Percentiles rank a stretch among this genome's conserved stretches.
Evolutionary conservation across 2,113 vertebrate genomes (phyloP).

Genomic region (Oreotrochilus melanogaster): DNA sequence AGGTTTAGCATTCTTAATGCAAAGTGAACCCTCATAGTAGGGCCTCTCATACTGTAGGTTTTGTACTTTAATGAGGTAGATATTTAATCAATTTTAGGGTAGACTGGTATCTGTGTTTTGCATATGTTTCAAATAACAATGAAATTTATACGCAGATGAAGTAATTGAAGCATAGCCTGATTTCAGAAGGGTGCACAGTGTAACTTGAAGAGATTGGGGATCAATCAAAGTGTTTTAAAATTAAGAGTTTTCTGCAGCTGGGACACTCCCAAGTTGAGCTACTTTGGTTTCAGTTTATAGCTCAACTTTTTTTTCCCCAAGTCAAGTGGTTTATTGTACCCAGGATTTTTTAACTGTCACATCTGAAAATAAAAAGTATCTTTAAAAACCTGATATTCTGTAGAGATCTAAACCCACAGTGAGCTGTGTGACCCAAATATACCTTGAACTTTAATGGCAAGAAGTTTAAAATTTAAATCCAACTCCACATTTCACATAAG

Average conservation of each 20-base stretch:
- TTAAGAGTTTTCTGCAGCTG: conserved; percentile 76
- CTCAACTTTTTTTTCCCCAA: conserved; percentile 12
- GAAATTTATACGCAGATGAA: conserved; percentile 79
- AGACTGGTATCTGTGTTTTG: conserved; percentile 71
- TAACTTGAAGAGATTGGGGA: conserved; percentile 76
- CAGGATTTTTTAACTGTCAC: conserved; percentile 60
- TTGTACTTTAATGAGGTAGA: conserved; percentile 77
- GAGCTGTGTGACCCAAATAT: conserved; percentile 44
- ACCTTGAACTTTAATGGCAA: conserved; percentile 37
- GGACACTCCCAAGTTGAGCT: conserved; percentile 69
- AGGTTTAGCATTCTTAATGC: conserved; percentile 59
- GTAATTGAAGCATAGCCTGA: conserved; percentile 75
- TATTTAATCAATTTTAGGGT: conserved; percentile 78
- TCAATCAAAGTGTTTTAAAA: conserved; percentile 74
- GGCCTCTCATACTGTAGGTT: conserved; percentile 61
- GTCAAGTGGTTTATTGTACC: conserved; percentile 65
- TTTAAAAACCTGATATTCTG: conserved; percentile 64
- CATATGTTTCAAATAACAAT: conserved; percentile 81
- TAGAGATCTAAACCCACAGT: conserved; percentile 34
- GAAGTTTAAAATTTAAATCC: conserved; percentile 40
- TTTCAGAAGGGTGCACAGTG: conserved; percentile 66
- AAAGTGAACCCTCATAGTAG: conserved; percentile 54
- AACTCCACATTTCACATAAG: conserved; percentile 40
- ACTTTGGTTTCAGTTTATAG: conserved; percentile 72
- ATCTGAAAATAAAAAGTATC: conserved; percentile 61